A percentile compares a stretch with the other conserved stretches of the same genome.
phyloP scores from a whole-genome alignment of 2,113 vertebrate genomes.

The Gavialis gangeticus region DNA sequence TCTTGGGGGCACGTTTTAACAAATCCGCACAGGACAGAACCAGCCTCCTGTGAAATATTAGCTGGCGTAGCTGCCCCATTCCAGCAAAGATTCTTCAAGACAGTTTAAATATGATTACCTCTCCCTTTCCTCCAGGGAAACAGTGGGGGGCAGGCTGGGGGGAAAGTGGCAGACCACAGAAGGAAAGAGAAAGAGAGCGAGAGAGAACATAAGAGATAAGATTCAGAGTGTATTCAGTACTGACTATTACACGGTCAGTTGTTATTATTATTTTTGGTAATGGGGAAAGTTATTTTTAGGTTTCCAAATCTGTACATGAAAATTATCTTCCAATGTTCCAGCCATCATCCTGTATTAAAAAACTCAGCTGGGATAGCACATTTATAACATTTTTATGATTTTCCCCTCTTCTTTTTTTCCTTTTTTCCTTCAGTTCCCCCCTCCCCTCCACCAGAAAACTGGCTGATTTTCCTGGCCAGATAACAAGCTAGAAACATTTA shows the following conservation, averaged over 20 bases:
- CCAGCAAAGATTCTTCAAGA: not conserved
- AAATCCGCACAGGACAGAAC: accelerated
- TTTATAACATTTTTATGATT: slow-evolving; percentile 20
- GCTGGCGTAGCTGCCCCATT: not conserved
- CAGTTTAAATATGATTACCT: not conserved
- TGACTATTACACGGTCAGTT: slow-evolving; percentile 49
- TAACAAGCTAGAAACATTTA: not conserved
- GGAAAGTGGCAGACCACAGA: slow-evolving; percentile 25
- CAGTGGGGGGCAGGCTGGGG: not conserved
- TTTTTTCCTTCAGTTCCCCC: not conserved
- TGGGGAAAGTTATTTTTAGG: slow-evolving; percentile 58
- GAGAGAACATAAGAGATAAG: slow-evolving; percentile 44
- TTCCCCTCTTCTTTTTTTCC: slow-evolving; percentile 8
- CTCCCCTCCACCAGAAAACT: not conserved
- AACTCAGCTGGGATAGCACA: not conserved
- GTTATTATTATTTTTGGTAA: not conserved
- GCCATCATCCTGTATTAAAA: slow-evolving; percentile 21
- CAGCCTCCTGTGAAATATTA: not conserved
- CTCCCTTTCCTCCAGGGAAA: not conserved
- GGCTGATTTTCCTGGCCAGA: not conserved
- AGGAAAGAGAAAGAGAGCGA: not conserved
- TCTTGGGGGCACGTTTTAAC: slow-evolving; percentile 1
- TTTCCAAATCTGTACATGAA: slow-evolving; percentile 35
- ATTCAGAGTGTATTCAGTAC: slow-evolving; percentile 32
- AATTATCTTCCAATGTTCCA: slow-evolving; percentile 53